Evolutionary conservation across 2,888 invertebrate genomes (phyloP).

Genomic region (Hirtodrosophila duncani): DNA sequence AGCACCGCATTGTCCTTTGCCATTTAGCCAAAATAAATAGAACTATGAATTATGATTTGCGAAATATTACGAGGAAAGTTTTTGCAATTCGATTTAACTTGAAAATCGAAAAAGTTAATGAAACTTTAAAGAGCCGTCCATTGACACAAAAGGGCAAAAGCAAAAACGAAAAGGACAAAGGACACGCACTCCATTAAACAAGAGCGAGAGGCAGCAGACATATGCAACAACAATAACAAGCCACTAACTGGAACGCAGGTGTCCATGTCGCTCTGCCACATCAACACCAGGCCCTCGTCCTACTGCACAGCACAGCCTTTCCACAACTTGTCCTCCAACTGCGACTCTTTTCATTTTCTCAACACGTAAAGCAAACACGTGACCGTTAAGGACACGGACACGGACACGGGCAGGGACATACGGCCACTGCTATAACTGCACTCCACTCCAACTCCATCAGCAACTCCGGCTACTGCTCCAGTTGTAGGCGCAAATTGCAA

Average conservation of each 20-base stretch:
- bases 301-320: background rate
- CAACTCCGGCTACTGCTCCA: slow-evolving; percentile 3
- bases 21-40: slow-evolving; percentile 40
- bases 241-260: slow-evolving; percentile 64
- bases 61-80: slow-evolving; percentile 59
- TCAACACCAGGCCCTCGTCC: slow-evolving; percentile 53
- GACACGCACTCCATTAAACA: slow-evolving; percentile 65
- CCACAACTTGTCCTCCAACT: slow-evolving; percentile 9
- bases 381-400: slow-evolving; percentile 67
- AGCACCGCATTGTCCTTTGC: slow-evolving; percentile 6
- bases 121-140: slow-evolving; percentile 45
- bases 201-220: slow-evolving; percentile 45
- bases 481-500: slow-evolving; percentile 74
- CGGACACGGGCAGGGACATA: slow-evolving; percentile 19
- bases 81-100: slow-evolving; percentile 58
- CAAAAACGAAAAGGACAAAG: slow-evolving; percentile 25
- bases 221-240: slow-evolving; percentile 45
- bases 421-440: slow-evolving; percentile 7
- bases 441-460: background rate
- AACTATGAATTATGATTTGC: slow-evolving; percentile 65
- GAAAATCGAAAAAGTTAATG: slow-evolving; percentile 67
- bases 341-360: slow-evolving; percentile 70
- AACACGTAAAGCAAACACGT: slow-evolving; percentile 72
- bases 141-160: background rate
- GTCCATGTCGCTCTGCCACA: slow-evolving; percentile 66